Evolutionary conservation across 2,888 invertebrate genomes (phyloP).

Genomic region (Diploptera punctata): DNA sequence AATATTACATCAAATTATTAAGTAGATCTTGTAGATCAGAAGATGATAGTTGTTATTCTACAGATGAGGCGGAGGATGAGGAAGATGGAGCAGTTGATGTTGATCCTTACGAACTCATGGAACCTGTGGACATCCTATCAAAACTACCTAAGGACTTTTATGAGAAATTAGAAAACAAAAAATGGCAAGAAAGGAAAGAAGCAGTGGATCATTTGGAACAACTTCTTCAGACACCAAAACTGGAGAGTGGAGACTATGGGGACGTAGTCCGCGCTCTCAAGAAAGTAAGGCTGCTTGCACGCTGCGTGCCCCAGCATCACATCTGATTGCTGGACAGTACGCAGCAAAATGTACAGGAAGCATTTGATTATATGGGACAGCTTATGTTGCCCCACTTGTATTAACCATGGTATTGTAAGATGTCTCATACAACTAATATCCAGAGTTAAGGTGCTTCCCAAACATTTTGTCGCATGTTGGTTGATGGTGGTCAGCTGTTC

Average conservation of each 20-base stretch:
- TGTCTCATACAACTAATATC: constrained; percentile 21
- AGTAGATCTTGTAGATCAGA: too few species aligned
- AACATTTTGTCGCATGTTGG: constrained; percentile 25
- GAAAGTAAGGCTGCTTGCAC: constrained; percentile 64
- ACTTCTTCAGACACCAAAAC: constrained; percentile 79
- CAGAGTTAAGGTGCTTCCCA: constrained; percentile 10
- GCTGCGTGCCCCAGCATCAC: constrained; percentile 26
- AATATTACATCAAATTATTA: too few species aligned
- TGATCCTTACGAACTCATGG: constrained; percentile 90
- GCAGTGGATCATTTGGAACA: constrained; percentile 83
- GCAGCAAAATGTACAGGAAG: constrained; percentile 28
- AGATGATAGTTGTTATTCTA: constrained; percentile 7
- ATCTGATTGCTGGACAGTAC: constrained; percentile 27
- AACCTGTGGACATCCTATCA: constrained; percentile 91
- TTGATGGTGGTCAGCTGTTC: constrained; percentile 25
- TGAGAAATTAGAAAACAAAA: constrained; percentile 92
- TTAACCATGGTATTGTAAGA: constrained; percentile 10
- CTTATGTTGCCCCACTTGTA: constrained; percentile 7
- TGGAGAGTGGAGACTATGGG: constrained; percentile 93
- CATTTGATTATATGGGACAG: constrained; percentile 22
- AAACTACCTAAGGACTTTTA: constrained; percentile 95
- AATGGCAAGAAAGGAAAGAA: constrained; percentile 97
- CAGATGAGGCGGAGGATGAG: constrained; percentile 64
- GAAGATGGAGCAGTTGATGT: constrained; percentile 64
- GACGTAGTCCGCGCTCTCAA: constrained; percentile 86